A percentile compares a stretch with the other conserved stretches of the same genome.
Evolutionary conservation across 2,888 invertebrate genomes (phyloP).

Genomic region (Diarsia rubi): DNA sequence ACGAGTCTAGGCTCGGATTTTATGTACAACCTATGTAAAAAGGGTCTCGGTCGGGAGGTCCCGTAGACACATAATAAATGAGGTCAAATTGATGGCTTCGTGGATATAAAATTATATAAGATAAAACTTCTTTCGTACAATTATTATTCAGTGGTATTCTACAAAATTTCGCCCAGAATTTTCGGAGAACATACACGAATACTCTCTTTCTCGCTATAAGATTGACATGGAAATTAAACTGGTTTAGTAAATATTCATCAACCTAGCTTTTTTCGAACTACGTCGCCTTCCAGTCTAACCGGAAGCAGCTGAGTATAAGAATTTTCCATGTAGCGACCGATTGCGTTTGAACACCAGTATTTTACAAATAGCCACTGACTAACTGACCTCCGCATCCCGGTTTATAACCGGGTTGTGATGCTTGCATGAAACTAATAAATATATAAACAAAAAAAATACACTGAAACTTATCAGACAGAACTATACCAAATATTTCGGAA

Average conservation of each 20-base stretch:
- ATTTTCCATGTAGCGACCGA: no score
- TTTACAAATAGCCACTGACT: no score
- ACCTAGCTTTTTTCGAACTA: no score
- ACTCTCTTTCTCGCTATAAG: neutral
- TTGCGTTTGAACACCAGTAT: no score
- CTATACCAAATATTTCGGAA: no score
- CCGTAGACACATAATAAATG: conserved; percentile 45
- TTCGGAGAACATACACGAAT: neutral
- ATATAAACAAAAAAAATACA: no score
- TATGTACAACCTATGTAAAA: conserved; percentile 31
- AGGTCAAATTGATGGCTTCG: conserved; percentile 18
- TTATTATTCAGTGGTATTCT: neutral
- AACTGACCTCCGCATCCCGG: no score
- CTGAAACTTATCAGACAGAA: no score
- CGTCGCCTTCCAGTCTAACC: no score
- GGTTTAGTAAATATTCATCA: neutral
- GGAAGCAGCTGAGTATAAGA: no score
- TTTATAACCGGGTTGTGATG: no score
- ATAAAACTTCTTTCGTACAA: conserved; percentile 1
- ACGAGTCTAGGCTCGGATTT: conserved; percentile 33
- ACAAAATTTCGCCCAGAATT: neutral
- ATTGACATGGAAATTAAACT: neutral
- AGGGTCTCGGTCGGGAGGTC: conserved; percentile 18
- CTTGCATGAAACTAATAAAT: no score
- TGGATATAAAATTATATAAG: neutral